A percentile compares a stretch with the other conserved stretches of the same genome.
Evolutionary conservation across 2,797 vertebrate genomes (phyloP).

Genomic region (Lepilemur septentrionalis): DNA sequence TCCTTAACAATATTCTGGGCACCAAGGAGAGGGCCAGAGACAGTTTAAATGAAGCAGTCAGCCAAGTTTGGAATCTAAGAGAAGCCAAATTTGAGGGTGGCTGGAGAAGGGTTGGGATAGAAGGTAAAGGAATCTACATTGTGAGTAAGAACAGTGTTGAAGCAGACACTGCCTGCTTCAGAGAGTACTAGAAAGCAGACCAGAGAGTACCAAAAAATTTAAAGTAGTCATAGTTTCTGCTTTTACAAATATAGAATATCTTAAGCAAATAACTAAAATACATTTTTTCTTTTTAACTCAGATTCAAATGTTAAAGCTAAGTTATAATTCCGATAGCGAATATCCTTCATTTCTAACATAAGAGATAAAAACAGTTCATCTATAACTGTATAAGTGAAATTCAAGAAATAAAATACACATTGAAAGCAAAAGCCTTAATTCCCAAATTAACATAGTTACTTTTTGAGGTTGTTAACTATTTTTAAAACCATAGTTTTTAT

Average conservation of each 20-base stretch:
- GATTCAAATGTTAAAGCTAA: conserved; percentile 16
- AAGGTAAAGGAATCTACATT: not conserved
- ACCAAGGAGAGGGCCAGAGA: not conserved
- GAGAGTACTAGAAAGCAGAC: not conserved
- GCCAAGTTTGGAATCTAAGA: not conserved
- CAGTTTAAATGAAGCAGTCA: not conserved
- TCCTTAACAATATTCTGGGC: not conserved
- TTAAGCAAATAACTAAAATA: not conserved
- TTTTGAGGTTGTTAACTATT: not conserved
- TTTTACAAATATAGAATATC: not conserved
- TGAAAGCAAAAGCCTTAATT: conserved; percentile 10
- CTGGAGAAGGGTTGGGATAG: not conserved
- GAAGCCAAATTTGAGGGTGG: not conserved
- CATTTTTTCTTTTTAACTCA: not conserved
- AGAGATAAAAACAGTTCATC: not conserved
- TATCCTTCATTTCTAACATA: not conserved
- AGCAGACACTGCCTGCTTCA: not conserved
- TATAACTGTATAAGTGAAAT: conserved; percentile 29
- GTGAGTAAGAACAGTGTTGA: not conserved
- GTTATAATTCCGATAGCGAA: conserved; percentile 11
- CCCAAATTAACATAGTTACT: not conserved
- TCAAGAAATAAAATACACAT: conserved; percentile 14
- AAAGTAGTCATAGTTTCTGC: not conserved
- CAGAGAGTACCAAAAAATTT: not conserved
- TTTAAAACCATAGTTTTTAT: conserved; percentile 8